Conservation (phyloP, 2,888 invertebrate genomes). For the Steinernema scapterisci region DNA sequence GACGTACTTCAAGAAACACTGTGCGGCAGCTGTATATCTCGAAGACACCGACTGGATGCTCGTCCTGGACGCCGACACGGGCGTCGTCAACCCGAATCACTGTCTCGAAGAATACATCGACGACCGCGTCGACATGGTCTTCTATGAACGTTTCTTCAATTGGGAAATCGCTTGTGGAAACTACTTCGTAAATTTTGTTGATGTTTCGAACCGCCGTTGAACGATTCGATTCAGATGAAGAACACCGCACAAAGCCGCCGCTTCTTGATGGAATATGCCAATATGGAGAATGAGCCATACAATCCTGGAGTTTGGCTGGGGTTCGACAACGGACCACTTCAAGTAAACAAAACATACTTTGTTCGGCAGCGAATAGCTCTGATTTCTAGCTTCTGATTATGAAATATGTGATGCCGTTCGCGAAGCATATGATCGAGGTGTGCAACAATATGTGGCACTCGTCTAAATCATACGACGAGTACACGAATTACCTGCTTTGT, state of each 20-base stretch:
- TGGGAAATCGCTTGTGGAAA: constrained; percentile 67
- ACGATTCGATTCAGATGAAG: constrained; percentile 21
- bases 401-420: constrained; percentile 42
- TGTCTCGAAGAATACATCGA: constrained; percentile 67
- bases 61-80: constrained; percentile 66
- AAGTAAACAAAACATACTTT: too few relatives aligned
- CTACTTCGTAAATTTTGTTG: constrained; percentile 54
- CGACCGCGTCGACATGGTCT: constrained; percentile 60
- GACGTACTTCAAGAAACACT: constrained; percentile 66
- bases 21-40: constrained; percentile 63
- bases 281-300: constrained; percentile 48
- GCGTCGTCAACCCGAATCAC: constrained; percentile 66
- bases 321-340: constrained; percentile 63
- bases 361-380: too few relatives aligned
- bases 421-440: constrained; percentile 3
- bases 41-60: constrained; percentile 65
- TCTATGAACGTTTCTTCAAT: constrained; percentile 67
- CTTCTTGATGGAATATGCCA: constrained; percentile 2
- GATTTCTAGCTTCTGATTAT: constrained; percentile 54
- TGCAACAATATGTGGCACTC: constrained; percentile 27
- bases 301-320: constrained; percentile 59
- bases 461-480: neutral
- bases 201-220: too few relatives aligned
- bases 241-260: constrained; percentile 1
- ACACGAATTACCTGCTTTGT: constrained; percentile 16